Conservation (phyloP, 2,888 invertebrate genomes). For the Acleris holmiana region DNA sequence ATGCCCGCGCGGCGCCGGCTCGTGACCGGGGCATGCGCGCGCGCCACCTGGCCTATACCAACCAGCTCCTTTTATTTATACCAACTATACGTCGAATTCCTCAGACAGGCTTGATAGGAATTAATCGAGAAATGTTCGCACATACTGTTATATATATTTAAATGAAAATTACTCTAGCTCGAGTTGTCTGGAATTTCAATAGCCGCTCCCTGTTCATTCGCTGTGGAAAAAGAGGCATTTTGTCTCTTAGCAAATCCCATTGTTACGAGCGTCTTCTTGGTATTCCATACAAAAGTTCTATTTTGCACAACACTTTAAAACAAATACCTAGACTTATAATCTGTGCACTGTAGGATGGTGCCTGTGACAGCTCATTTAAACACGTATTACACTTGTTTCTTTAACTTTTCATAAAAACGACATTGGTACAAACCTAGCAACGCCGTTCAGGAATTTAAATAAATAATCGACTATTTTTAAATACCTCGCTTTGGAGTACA, state of each 20-base stretch:
- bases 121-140: conserved; percentile 33
- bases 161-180: conserved; percentile 7
- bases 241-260: neutral
- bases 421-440: too few species aligned
- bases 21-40: conserved; percentile 53
- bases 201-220: conserved; percentile 22
- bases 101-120: conserved; percentile 26
- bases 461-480: too few species aligned
- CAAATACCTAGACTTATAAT: too few species aligned
- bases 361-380: too few species aligned
- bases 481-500: too few species aligned
- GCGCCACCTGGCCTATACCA: conserved; percentile 40
- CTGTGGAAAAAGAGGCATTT: neutral
- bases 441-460: too few species aligned
- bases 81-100: conserved; percentile 43
- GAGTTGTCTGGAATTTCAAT: conserved; percentile 20
- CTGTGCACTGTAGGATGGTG: too few species aligned
- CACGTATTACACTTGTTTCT: too few species aligned
- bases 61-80: conserved; percentile 43
- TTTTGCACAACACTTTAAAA: too few species aligned
- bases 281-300: neutral
- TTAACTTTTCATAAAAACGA: too few species aligned
- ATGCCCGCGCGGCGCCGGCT: conserved; percentile 50
- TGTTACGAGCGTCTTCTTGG: neutral
- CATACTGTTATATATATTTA: conserved; percentile 33